Percentiles rank a stretch among this genome's conserved stretches.
Evolutionary conservation across 2,797 vertebrate species (phyloP).

Genomic region (Heterohyrax brucei): DNA sequence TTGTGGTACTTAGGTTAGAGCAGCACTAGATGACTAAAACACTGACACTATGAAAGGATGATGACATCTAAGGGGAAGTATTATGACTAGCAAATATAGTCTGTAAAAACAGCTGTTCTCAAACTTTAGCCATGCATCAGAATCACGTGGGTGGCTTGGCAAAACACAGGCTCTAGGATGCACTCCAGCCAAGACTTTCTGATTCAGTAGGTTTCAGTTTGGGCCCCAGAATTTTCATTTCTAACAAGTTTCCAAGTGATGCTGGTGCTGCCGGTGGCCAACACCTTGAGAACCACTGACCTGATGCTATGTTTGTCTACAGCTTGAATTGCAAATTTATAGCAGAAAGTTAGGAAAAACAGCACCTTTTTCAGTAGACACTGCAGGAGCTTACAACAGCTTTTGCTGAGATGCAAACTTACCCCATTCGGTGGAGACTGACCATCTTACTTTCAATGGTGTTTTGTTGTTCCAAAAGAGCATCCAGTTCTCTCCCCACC

Average conservation of each 20-base stretch:
- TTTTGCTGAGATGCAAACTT: slow-evolving; percentile 80
- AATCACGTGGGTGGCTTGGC: background rate
- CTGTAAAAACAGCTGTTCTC: slow-evolving; percentile 61
- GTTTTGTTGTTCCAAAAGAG: slow-evolving; percentile 95
- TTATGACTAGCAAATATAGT: slow-evolving; percentile 40
- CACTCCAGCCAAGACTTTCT: background rate
- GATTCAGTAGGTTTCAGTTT: background rate
- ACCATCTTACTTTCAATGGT: slow-evolving; percentile 97
- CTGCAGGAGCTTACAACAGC: background rate
- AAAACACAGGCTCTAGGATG: slow-evolving; percentile 28
- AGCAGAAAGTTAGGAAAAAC: slow-evolving; percentile 66
- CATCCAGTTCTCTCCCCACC: slow-evolving; percentile 94
- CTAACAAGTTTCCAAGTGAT: slow-evolving; percentile 34
- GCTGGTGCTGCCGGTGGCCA: background rate
- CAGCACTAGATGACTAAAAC: too few relatives aligned
- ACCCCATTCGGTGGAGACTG: slow-evolving; percentile 97
- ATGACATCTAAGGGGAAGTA: slow-evolving; percentile 39
- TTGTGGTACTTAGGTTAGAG: too few relatives aligned
- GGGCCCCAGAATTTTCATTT: slow-evolving; percentile 43
- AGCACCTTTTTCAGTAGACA: background rate
- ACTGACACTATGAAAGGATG: background rate
- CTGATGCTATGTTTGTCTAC: slow-evolving; percentile 12
- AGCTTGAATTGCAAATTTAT: slow-evolving; percentile 55
- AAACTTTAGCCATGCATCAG: slow-evolving; percentile 23
- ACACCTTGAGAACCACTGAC: slow-evolving; percentile 24